A percentile compares a stretch with the other conserved stretches of the same genome.
Conservation (phyloP, 2,113 vertebrate species). For the Pseudorasbora parva region DNA sequence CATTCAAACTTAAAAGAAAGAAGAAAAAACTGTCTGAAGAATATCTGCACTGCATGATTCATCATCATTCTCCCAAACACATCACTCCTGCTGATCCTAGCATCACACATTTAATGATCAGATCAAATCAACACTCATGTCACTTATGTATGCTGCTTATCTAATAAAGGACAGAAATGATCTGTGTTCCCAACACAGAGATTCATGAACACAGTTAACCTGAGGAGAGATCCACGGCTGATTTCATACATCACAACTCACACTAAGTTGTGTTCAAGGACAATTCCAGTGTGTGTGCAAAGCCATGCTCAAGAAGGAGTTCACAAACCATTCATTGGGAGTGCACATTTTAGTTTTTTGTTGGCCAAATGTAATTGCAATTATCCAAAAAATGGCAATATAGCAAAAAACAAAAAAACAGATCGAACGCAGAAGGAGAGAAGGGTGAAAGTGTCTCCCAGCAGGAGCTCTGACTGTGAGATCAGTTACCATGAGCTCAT, state of each 20-base stretch:
- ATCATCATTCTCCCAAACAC: neutral
- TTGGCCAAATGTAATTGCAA: neutral
- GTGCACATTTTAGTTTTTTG: too few species aligned
- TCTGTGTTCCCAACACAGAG: neutral
- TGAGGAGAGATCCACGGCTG: neutral
- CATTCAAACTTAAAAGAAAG: neutral
- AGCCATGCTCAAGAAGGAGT: neutral
- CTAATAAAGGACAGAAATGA: neutral
- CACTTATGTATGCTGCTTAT: neutral
- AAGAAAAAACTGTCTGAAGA: slow-evolving; percentile 10
- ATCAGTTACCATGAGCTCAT: slow-evolving; percentile 41
- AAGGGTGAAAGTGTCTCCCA: slow-evolving; percentile 8
- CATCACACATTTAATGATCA: slow-evolving; percentile 15
- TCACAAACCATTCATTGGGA: neutral
- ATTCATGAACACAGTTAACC: slow-evolving; percentile 3
- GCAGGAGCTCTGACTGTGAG: slow-evolving; percentile 14
- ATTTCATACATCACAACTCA: neutral
- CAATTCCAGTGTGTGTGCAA: neutral
- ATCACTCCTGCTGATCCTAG: neutral
- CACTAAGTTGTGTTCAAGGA: slow-evolving; percentile 1
- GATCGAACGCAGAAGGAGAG: neutral
- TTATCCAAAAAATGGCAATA: neutral
- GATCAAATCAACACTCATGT: slow-evolving; percentile 1
- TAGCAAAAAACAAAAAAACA: neutral
- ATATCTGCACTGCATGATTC: neutral